phyloP scores from a whole-genome alignment of 1,140 invertebrate genomes.

The Drosophila saltans region DNA sequence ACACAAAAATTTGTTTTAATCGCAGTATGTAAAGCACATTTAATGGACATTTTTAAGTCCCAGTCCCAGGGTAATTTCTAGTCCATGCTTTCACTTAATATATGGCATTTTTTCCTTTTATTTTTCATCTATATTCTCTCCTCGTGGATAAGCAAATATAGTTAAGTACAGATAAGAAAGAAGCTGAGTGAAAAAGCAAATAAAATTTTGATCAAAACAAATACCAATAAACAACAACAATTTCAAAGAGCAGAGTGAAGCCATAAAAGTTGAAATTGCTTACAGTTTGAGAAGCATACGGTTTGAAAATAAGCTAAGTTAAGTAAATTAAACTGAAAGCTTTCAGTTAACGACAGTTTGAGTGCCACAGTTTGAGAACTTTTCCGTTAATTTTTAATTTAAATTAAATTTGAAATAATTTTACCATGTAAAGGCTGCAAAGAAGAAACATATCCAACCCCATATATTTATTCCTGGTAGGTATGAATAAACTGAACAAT shows the following conservation, averaged over 20 bases:
- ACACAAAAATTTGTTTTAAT: no score
- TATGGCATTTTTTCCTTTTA: not conserved
- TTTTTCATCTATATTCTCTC: not conserved
- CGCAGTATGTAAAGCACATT: not conserved
- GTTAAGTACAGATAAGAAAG: not conserved
- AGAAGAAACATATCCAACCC: no score
- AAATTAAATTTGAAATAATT: not conserved
- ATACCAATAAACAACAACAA: slow-evolving; percentile 32
- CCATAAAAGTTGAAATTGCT: slow-evolving; percentile 34
- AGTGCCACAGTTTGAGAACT: not conserved
- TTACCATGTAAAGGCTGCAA: no score
- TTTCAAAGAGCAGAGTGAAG: slow-evolving; percentile 2
- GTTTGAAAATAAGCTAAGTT: not conserved
- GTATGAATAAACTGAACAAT: no score
- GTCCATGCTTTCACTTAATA: not conserved
- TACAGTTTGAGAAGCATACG: slow-evolving; percentile 18
- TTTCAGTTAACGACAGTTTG: not conserved
- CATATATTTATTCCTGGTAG: no score
- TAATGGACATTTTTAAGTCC: not conserved
- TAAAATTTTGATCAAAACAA: slow-evolving; percentile 62
- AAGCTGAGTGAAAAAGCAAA: slow-evolving; percentile 40
- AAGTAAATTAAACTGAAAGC: not conserved
- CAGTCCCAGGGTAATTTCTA: not conserved
- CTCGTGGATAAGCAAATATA: slow-evolving; percentile 14
- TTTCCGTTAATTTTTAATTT: not conserved